Percentiles rank a stretch among this genome's conserved stretches.
Evolutionary conservation across 92 coral and sea anemone species (phyloP).

Genomic region (Phenganax subtilis): DNA sequence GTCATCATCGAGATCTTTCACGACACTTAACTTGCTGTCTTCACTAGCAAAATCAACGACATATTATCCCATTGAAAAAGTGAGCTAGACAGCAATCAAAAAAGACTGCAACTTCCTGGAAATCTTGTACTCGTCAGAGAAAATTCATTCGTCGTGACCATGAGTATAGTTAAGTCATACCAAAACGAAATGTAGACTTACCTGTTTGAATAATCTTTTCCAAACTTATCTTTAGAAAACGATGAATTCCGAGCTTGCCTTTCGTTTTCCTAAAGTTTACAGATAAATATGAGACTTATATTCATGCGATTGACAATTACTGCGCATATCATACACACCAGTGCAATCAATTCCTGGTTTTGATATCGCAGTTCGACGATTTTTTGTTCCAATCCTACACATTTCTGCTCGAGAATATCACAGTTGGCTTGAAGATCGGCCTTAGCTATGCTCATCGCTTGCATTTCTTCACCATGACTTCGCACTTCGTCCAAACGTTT

Average conservation of each 20-base stretch:
- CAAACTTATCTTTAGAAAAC: constrained; percentile 13
- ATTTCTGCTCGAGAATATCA: constrained; percentile 72
- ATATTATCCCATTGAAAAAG: neutral
- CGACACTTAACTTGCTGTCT: constrained; percentile 30
- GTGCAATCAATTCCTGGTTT: constrained; percentile 66
- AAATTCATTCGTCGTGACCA: neutral
- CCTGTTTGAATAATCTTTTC: constrained; percentile 32
- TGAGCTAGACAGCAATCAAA: neutral
- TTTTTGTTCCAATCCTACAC: constrained; percentile 68
- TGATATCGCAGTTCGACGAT: constrained; percentile 63
- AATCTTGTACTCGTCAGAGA: neutral
- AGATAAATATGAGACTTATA: neutral
- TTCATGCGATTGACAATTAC: neutral
- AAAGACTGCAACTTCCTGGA: neutral
- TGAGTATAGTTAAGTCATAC: neutral
- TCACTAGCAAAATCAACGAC: constrained; percentile 8
- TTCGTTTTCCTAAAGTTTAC: constrained; percentile 59
- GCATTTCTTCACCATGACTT: constrained; percentile 85
- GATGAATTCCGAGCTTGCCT: constrained; percentile 30
- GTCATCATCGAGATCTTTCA: constrained; percentile 13
- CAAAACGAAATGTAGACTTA: neutral
- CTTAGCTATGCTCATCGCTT: constrained; percentile 65
- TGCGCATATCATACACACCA: constrained; percentile 41
- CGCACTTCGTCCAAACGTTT: constrained; percentile 80
- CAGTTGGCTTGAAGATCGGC: constrained; percentile 59